Evolutionary conservation across 2,113 vertebrate genomes (phyloP).

Genomic region (Lethenteron camtschaticum): DNA sequence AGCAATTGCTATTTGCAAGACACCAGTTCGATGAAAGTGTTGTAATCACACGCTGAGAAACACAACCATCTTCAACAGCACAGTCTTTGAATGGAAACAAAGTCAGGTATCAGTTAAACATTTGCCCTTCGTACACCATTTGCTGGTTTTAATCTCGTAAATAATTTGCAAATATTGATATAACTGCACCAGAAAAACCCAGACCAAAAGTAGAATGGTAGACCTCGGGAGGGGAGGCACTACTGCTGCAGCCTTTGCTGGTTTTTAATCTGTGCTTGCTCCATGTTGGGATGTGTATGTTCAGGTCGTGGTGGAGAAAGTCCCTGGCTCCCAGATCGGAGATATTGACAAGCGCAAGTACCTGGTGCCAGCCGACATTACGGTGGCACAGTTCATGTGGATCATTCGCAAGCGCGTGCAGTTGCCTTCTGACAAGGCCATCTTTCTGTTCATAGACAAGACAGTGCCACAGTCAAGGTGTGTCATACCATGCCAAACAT

Average conservation of each 20-base stretch:
- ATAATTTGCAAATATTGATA: not conserved
- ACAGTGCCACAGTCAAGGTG: constrained; percentile 98
- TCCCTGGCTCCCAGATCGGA: constrained; percentile 88
- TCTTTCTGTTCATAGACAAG: constrained; percentile 97
- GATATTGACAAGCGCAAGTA: constrained; percentile 99
- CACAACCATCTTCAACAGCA: too few species aligned
- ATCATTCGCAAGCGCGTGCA: constrained; percentile 98
- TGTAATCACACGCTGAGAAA: too few species aligned
- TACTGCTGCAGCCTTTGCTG: not conserved
- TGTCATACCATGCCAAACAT: constrained; percentile 13
- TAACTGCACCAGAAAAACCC: not conserved
- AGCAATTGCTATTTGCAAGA: too few species aligned
- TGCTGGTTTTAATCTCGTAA: not conserved
- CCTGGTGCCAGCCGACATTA: constrained; percentile 90
- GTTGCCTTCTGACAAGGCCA: constrained; percentile 93
- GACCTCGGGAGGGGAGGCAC: not conserved
- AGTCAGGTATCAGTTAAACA: not conserved
- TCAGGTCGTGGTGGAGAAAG: constrained; percentile 96
- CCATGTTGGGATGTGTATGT: not conserved
- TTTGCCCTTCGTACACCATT: not conserved
- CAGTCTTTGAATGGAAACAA: too few species aligned
- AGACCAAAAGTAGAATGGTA: not conserved
- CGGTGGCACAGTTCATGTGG: constrained; percentile 99
- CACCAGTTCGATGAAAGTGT: too few species aligned
- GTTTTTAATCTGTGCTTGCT: not conserved